Evolutionary conservation across 2,797 vertebrate species (phyloP), one percentile per base, ranked within the genome.

Genomic region (Pseudochirops cupreus): DNA sequence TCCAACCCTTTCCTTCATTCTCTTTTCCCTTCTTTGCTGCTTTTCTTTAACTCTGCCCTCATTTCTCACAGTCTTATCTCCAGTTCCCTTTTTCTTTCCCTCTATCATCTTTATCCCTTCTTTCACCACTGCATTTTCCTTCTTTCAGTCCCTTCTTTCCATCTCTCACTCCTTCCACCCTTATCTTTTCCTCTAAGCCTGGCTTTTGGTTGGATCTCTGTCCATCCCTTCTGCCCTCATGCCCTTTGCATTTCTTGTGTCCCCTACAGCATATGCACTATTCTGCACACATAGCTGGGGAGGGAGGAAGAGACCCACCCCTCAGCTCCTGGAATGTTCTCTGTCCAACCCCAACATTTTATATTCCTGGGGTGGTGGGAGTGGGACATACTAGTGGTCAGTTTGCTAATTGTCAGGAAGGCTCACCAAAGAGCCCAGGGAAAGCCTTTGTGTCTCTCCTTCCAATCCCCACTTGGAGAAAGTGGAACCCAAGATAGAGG

Each of bases 191-290:
- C 74, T 46, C 24, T 87, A 50, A 87, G 39, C 33, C 52, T 55
- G 52, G 7, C 52, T n/a, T 53, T 55, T 53, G 5, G 28, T 33
- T 54, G 10, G 10, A 9, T 90, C 53, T n/a, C 18, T 55, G 28
- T 33, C 29, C 53, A 52, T 54, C 5, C 29, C 29, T 91, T 91
- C 29, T 91, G 29, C 52, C 52, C 90, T 54, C 28, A 56, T 53
- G 93, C 46, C n/a, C 94, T 93, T 56, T 90, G 93, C 92, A 90
- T 95, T 96, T 95, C 92, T 91, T 92, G 55, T 62, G 39, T 97
- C 94, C 96, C 97, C 95, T 92, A 94, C 52, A 91, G 93, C 93
- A 92, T 97, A 95, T 96, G 94, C 67, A 94, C 95, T 91, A 21
- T 87, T 9, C 74, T 87, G 24, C 46, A 46, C 24, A 87, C 39